Evolutionary conservation across 1,140 invertebrate species (phyloP).

Genomic region (Mya arenaria): DNA sequence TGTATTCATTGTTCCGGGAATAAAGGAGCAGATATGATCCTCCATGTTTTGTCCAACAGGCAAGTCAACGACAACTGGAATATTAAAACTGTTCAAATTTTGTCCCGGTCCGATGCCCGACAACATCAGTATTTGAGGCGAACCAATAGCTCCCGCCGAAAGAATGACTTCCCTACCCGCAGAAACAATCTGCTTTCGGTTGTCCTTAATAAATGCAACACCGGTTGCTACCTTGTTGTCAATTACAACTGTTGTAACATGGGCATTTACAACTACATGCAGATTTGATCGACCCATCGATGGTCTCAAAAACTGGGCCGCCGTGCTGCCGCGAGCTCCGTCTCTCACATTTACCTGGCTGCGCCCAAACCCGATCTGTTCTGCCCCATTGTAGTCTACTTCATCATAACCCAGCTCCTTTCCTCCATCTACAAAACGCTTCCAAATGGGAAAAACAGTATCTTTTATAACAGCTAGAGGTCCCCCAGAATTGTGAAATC

Average conservation of each 20-base stretch:
- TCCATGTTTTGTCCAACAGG: conserved; percentile 92
- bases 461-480: too few species aligned
- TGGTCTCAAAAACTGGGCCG: too few species aligned
- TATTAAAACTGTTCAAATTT: conserved; percentile 61
- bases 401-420: too few species aligned
- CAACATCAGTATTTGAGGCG: conserved; percentile 94
- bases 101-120: conserved; percentile 90
- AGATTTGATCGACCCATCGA: too few species aligned
- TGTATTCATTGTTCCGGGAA: conserved; percentile 1
- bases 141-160: conserved; percentile 90
- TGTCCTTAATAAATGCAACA: conserved; percentile 74
- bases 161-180: conserved; percentile 90
- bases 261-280: too few species aligned
- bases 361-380: too few species aligned
- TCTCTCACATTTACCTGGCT: too few species aligned
- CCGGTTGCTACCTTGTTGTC: conserved; percentile 64
- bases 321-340: too few species aligned
- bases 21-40: not conserved
- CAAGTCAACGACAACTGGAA: conserved; percentile 83
- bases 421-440: too few species aligned
- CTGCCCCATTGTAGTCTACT: too few species aligned
- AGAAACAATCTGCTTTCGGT: conserved; percentile 82
- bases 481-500: too few species aligned
- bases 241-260: conserved; percentile 64
- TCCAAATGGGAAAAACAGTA: too few species aligned